Conservation (phyloP, 2,888 invertebrate genomes). For the Meganola albula region DNA sequence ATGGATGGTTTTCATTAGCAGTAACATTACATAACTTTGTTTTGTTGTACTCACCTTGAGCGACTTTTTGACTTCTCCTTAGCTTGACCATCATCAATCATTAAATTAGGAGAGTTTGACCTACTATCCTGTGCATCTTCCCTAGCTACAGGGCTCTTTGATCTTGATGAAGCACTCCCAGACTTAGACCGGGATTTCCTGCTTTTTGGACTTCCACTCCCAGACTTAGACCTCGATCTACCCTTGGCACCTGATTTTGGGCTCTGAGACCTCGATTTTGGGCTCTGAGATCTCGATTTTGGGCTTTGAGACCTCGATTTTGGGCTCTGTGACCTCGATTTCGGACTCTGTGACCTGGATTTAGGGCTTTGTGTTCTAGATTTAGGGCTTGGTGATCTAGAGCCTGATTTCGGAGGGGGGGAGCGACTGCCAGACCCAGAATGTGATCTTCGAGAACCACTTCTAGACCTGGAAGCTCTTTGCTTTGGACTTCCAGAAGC, state of each 20-base stretch:
- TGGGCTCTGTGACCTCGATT: constrained; percentile 47
- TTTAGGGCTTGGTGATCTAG: constrained; percentile 38
- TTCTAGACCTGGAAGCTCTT: constrained; percentile 54
- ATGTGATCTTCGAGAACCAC: constrained; percentile 51
- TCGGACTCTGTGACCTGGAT: constrained; percentile 36
- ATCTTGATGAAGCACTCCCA: constrained; percentile 50
- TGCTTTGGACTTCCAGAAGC: constrained; percentile 59
- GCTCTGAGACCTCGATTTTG: constrained; percentile 50
- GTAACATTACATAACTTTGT: too few relatives aligned
- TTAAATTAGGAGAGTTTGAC: constrained; percentile 73
- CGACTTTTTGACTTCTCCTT: constrained; percentile 61
- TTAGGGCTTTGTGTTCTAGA: constrained; percentile 43
- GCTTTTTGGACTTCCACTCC: constrained; percentile 53
- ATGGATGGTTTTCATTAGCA: too few relatives aligned
- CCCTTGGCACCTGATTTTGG: constrained; percentile 53
- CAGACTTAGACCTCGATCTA: constrained; percentile 61
- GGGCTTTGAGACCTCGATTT: constrained; percentile 51
- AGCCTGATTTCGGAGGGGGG: too few relatives aligned
- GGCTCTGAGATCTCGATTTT: constrained; percentile 47
- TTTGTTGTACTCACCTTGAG: constrained; percentile 62
- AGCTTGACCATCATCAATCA: constrained; percentile 68
- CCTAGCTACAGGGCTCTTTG: constrained; percentile 50
- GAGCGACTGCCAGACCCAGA: constrained; percentile 47
- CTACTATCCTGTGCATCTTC: constrained; percentile 61
- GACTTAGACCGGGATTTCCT: constrained; percentile 41